Conservation (phyloP, 2,113 vertebrate species). For the Cisticola juncidis region DNA sequence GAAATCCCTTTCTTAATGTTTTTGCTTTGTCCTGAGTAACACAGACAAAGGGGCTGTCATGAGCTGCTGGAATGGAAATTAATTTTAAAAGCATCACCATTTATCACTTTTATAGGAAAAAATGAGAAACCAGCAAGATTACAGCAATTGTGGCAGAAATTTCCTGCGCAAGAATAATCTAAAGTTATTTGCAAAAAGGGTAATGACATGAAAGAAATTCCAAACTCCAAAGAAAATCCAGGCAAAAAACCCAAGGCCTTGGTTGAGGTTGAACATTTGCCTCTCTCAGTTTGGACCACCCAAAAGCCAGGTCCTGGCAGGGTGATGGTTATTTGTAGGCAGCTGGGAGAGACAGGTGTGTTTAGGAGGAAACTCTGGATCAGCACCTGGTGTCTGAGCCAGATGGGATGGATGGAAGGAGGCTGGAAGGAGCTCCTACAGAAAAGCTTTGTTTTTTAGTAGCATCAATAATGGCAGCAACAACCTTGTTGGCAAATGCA, state of each 20-base stretch:
- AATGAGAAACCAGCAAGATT: background rate
- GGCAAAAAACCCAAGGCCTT: background rate
- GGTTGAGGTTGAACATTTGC: background rate
- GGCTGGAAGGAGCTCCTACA: background rate
- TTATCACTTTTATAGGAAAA: conserved; percentile 43
- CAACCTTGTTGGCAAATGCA: background rate
- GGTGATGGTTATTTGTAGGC: background rate
- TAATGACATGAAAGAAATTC: background rate
- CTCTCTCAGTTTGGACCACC: background rate
- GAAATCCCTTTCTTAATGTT: conserved; percentile 16
- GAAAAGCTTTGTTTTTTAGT: background rate
- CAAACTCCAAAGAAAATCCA: background rate
- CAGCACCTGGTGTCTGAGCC: background rate
- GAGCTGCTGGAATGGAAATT: conserved; percentile 42
- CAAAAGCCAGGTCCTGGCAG: background rate
- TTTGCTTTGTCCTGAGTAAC: conserved; percentile 5
- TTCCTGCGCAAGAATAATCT: background rate
- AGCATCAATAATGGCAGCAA: background rate
- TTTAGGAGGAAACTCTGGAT: background rate
- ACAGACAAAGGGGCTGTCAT: conserved; percentile 47
- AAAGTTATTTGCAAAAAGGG: background rate
- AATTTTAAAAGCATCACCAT: conserved; percentile 56
- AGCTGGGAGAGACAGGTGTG: background rate
- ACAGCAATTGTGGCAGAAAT: conserved; percentile 8
- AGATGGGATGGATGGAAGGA: background rate